Evolutionary conservation across 1,140 invertebrate species (phyloP).

Genomic region (Antheraea pernyi): DNA sequence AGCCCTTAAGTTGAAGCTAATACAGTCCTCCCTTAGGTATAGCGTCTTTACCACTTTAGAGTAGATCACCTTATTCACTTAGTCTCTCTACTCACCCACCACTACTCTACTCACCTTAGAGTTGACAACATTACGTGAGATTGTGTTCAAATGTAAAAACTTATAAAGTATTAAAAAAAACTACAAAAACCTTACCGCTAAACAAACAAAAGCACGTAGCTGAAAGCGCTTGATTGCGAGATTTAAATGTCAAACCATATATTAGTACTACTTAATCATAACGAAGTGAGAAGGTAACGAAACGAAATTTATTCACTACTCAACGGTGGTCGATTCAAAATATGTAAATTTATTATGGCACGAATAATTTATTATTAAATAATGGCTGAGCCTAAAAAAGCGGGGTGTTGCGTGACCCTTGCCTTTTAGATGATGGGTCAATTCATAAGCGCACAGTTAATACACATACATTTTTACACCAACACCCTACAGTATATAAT

Average conservation of each 20-base stretch:
- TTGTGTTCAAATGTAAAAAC: too few species aligned
- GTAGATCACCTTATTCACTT: too few species aligned
- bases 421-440: not conserved
- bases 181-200: too few species aligned
- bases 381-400: slow-evolving; percentile 63
- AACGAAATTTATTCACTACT: slow-evolving; percentile 69
- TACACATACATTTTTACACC: not conserved
- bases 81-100: too few species aligned
- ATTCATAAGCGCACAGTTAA: not conserved
- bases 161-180: too few species aligned
- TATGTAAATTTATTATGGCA: slow-evolving; percentile 61
- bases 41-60: too few species aligned
- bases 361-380: slow-evolving; percentile 71
- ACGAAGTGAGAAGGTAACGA: slow-evolving; percentile 67
- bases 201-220: not conserved
- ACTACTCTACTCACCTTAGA: too few species aligned
- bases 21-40: too few species aligned
- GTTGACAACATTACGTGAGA: too few species aligned
- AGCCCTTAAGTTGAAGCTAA: too few species aligned
- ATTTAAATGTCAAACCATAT: slow-evolving; percentile 7
- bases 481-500: too few species aligned
- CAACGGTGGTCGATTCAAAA: slow-evolving; percentile 56
- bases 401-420: slow-evolving; percentile 53
- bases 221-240: not conserved
- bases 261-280: slow-evolving; percentile 52